Base-by-base conservation (phyloP, 2,888 invertebrate species). In the Pyrocoelia pectoralis region DNA sequence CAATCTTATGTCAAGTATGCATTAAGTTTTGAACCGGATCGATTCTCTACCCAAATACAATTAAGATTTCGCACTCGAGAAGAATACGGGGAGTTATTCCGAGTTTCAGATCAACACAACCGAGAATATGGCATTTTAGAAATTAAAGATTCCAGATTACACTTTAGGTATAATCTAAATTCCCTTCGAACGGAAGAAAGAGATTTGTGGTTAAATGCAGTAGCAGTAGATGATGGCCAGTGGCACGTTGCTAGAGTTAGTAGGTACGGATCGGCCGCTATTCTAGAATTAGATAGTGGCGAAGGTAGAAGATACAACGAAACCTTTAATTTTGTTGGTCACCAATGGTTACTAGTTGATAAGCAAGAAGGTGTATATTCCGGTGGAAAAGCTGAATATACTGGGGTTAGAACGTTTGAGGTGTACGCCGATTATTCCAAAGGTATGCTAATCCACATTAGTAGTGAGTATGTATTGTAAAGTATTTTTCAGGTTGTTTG, bases 1-100 rank as follows among this genome's bases (percentile, higher is more conserved):
- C 94, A 95, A 80, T 96, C 96, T 70, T 98, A 97, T 80, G 95
- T 98, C n/a, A 96, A 97, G 79, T 98, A 97, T 79, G 95, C 96
- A 1, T 83, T 98, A 28, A 95, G 95, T 73, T 97, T 96, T 78
- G 95, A 96, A 77, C 96, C 96, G 0, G 94, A 96, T 76, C 87
- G 93, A 72, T 97, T 94, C 76, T 92, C 93, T 55, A 97, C 95
- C 0, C 94, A 97, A 81, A 88, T 98, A 68, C 96, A 98, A 80
- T 83, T 98, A 56, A 85, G 95, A 71, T 98, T 99, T 84, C 88
- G 98, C 68, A 97, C 98, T 0, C 87, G 96, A 24, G 95, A 97
- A 80, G 92, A 92, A 63, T 92, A 93, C 74, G 98, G 98, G 0
- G 95, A 97, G 82, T 85, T 98, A 19, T 96, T 98, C 82, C 86